These are phyloP conservation scores for Engystomops pustulosus DNA, from an alignment of 2,113 vertebrate species.

Conservation along the genomic window DNA sequence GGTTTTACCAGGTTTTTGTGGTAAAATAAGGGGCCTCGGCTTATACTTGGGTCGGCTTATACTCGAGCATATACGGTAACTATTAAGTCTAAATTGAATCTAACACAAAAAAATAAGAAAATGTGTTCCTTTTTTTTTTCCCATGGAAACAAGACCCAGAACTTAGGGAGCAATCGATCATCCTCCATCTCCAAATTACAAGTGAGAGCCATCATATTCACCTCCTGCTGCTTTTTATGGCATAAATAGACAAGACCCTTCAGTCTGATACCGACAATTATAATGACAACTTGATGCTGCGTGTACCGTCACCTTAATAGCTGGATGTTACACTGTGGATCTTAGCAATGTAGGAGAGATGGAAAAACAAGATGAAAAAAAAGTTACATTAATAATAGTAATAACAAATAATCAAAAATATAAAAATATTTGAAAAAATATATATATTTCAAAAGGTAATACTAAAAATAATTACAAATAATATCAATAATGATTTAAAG, in stretches of 20 bases:
- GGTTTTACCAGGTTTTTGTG: too few relatives aligned
- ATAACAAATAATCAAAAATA: too few relatives aligned
- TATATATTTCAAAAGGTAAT: too few relatives aligned
- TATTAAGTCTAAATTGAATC: too few relatives aligned
- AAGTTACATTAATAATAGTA: too few relatives aligned
- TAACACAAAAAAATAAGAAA: not conserved
- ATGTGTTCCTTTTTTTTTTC: not conserved
- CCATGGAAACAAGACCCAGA: not conserved
- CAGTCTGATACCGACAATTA: slow-evolving; percentile 7
- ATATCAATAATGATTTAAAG: too few relatives aligned
- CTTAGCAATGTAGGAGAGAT: not conserved
- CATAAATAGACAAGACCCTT: not conserved
- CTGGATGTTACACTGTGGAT: not conserved
- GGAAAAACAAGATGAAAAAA: not conserved
- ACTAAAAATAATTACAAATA: too few relatives aligned
- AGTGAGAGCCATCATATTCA: not conserved
- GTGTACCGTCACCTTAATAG: not conserved
- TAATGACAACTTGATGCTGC: slow-evolving; percentile 21
- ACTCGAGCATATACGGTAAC: too few relatives aligned
- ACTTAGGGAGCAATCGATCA: not conserved
- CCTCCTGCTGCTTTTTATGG: slow-evolving; percentile 24
- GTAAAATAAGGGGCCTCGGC: too few relatives aligned
- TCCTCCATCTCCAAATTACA: slow-evolving; percentile 8
- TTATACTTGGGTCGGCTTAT: too few relatives aligned
- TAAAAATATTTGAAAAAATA: too few relatives aligned